phyloP scores from a whole-genome alignment of 1,140 invertebrate species.

The Kradibia gibbosae region DNA sequence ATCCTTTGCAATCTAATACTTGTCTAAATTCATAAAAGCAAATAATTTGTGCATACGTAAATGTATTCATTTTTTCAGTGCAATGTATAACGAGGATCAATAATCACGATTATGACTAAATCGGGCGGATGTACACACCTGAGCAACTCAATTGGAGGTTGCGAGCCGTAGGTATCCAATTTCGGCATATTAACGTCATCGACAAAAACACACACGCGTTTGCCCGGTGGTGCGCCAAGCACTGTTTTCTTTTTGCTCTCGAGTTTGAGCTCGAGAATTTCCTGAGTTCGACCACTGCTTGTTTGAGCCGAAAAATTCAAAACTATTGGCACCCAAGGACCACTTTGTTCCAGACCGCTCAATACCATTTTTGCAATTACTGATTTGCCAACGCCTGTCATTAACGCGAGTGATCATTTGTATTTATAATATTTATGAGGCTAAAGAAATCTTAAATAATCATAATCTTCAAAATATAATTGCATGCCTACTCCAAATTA shows the following conservation, averaged over 20 bases:
- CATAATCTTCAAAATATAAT: too few relatives aligned
- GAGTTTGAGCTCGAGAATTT: constrained; percentile 85
- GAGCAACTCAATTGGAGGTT: constrained; percentile 90
- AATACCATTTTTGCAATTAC: constrained; percentile 85
- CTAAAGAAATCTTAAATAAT: too few relatives aligned
- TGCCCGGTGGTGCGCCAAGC: constrained; percentile 88
- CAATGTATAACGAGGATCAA: too few relatives aligned
- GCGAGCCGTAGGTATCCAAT: constrained; percentile 87
- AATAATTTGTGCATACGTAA: too few relatives aligned
- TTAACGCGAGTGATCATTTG: background rate
- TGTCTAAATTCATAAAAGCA: constrained; percentile 75
- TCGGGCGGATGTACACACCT: constrained; percentile 70
- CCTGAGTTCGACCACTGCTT: constrained; percentile 84
- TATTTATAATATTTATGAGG: background rate
- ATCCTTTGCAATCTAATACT: constrained; percentile 85
- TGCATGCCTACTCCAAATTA: too few relatives aligned
- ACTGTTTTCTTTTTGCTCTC: constrained; percentile 87
- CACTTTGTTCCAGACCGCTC: constrained; percentile 76
- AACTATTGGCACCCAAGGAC: constrained; percentile 80
- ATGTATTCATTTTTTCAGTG: too few relatives aligned
- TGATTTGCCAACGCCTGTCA: constrained; percentile 87
- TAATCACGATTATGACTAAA: too few relatives aligned
- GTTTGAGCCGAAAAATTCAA: constrained; percentile 93
- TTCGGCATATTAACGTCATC: constrained; percentile 95
- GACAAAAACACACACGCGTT: constrained; percentile 89